Percentiles rank a stretch among this genome's conserved stretches.
These are phyloP conservation scores for Coregonus ussuriensis DNA, from an alignment of 2,797 vertebrate genomes.

Conservation along the genomic window DNA sequence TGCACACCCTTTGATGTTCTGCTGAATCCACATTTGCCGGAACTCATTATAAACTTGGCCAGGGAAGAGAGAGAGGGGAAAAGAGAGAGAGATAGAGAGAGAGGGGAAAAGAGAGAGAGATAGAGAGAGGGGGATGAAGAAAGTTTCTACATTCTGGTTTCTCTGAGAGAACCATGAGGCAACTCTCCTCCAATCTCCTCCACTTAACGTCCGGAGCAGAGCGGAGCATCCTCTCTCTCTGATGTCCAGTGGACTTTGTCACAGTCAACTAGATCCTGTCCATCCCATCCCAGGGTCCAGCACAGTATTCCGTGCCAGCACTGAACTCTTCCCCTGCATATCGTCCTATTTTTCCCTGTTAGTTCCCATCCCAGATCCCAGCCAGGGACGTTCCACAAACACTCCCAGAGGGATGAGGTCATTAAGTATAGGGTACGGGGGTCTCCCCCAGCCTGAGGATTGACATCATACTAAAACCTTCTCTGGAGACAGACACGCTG, in stretches of 20 bases:
- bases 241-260: neutral
- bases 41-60: slow-evolving; percentile 9
- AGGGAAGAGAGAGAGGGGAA: slow-evolving; percentile 10
- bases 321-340: slow-evolving; percentile 12
- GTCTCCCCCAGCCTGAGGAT: neutral
- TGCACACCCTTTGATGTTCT: slow-evolving; percentile 2
- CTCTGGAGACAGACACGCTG: slow-evolving; percentile 1
- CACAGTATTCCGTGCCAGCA: slow-evolving; percentile 10
- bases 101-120: neutral
- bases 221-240: neutral
- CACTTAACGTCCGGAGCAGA: neutral
- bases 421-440: slow-evolving; percentile 22
- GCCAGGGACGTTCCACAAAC: slow-evolving; percentile 19
- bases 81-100: neutral
- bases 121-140: neutral
- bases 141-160: neutral
- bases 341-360: slow-evolving; percentile 13
- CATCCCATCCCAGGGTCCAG: neutral
- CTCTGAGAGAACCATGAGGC: slow-evolving; percentile 17
- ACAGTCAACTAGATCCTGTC: neutral
- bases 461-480: slow-evolving; percentile 3
- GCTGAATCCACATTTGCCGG: slow-evolving; percentile 8
- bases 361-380: slow-evolving; percentile 13
- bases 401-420: slow-evolving; percentile 29
- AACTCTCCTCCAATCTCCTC: neutral